Percentiles rank a stretch among this genome's conserved stretches.
These are phyloP conservation scores for Chloropsis hardwickii DNA, from an alignment of 2,113 vertebrate genomes.

Conservation along the genomic window DNA sequence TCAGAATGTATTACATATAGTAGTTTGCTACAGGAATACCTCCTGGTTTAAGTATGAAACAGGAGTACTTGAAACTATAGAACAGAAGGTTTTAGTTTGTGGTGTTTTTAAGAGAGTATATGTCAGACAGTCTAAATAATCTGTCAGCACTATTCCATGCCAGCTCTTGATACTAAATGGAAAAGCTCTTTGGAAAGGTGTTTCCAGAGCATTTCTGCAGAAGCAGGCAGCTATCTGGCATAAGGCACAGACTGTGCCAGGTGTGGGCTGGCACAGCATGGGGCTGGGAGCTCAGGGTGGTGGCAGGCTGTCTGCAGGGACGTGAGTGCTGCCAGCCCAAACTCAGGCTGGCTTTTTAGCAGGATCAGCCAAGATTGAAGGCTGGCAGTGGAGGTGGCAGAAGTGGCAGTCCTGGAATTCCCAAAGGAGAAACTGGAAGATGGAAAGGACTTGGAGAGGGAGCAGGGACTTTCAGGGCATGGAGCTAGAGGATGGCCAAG, in stretches of 20 bases:
- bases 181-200: not conserved
- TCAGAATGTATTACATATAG: not conserved
- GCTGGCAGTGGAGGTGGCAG: not conserved
- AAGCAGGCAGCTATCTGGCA: not conserved
- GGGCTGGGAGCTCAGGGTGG: not conserved
- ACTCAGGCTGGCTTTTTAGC: not conserved
- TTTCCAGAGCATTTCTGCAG: not conserved
- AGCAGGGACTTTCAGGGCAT: accelerated
- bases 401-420: not conserved
- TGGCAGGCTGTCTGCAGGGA: not conserved
- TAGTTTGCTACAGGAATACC: not conserved
- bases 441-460: not conserved
- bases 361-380: not conserved
- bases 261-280: not conserved
- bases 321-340: accelerated
- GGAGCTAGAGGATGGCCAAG: not conserved
- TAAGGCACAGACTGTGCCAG: not conserved
- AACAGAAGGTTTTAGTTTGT: not conserved
- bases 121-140: not conserved
- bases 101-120: not conserved
- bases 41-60: not conserved
- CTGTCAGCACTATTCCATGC: accelerated
- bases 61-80: not conserved
- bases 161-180: accelerated
- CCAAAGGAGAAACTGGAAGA: not conserved